Evolutionary conservation across 1,140 invertebrate genomes (phyloP).

Genomic region (Micrasema minimum): DNA sequence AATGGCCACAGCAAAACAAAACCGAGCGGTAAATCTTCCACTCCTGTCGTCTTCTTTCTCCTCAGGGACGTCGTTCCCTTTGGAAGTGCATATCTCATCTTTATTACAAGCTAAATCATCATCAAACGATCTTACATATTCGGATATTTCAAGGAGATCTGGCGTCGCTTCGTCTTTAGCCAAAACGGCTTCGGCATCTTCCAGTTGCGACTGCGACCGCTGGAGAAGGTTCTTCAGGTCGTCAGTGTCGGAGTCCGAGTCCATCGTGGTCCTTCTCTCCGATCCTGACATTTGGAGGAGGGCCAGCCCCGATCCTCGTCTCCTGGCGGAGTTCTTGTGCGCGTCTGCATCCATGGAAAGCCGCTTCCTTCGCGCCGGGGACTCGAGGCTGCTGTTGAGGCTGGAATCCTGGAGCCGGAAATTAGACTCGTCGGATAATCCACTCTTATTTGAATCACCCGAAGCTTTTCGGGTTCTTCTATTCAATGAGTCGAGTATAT

Average conservation of each 20-base stretch:
- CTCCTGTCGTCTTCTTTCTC: conserved; percentile 55
- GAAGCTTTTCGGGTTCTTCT: conserved; percentile 56
- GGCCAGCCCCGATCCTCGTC: conserved; percentile 39
- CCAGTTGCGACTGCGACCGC: conserved; percentile 61
- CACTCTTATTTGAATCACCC: conserved; percentile 45
- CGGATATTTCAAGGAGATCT: conserved; percentile 63
- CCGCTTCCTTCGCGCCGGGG: conserved; percentile 57
- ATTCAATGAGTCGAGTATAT: conserved; percentile 62
- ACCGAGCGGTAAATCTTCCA: conserved; percentile 58
- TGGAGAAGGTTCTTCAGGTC: conserved; percentile 69
- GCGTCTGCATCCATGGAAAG: conserved; percentile 62
- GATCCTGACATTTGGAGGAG: conserved; percentile 38
- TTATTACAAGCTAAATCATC: conserved; percentile 58
- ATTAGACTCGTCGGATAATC: conserved; percentile 43
- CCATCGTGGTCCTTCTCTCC: conserved; percentile 63
- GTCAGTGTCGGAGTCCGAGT: conserved; percentile 76
- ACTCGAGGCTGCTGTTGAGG: conserved; percentile 60
- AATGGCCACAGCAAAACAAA: conserved; percentile 63
- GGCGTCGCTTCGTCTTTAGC: conserved; percentile 60
- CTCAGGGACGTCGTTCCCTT: not conserved
- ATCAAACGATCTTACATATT: conserved; percentile 66
- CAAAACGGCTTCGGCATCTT: conserved; percentile 61
- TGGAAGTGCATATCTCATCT: conserved; percentile 34
- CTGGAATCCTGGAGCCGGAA: conserved; percentile 48
- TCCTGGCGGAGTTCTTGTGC: conserved; percentile 38